These are phyloP conservation scores for Tanytarsus gracilentus DNA, from an alignment of 2,888 invertebrate genomes.

Conservation along the genomic window DNA sequence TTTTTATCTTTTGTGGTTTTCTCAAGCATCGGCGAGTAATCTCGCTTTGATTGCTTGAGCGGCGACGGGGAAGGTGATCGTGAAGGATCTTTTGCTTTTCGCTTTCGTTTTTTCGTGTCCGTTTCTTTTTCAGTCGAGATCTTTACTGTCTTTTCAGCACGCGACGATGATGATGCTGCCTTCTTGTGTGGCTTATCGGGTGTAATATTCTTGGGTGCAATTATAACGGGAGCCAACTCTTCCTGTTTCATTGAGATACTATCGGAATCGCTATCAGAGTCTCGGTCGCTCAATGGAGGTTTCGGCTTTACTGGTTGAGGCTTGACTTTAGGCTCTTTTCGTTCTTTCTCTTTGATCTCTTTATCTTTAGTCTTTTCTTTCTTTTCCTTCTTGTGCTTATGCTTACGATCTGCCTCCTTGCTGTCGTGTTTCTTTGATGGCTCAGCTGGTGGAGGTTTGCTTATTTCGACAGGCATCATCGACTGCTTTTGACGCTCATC, in stretches of 20 bases:
- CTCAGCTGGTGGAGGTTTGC: not conserved
- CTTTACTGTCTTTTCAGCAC: constrained; percentile 48
- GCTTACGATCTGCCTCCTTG: constrained; percentile 49
- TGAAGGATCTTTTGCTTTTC: constrained; percentile 52
- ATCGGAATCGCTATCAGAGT: constrained; percentile 37
- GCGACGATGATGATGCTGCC: constrained; percentile 47
- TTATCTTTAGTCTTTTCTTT: constrained; percentile 53
- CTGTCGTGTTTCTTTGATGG: constrained; percentile 42
- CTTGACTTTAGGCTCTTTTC: constrained; percentile 31
- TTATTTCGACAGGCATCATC: no score
- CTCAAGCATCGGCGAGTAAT: not conserved
- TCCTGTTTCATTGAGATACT: constrained; percentile 33
- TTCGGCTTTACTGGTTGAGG: constrained; percentile 29
- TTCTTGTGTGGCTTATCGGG: constrained; percentile 33
- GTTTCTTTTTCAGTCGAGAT: constrained; percentile 53
- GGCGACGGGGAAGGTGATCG: constrained; percentile 43
- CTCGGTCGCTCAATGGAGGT: constrained; percentile 37
- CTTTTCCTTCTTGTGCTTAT: constrained; percentile 57
- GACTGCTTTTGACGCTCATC: constrained; percentile 10
- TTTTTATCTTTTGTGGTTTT: constrained; percentile 39
- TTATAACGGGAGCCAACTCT: constrained; percentile 36
- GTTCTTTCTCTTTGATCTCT: constrained; percentile 39
- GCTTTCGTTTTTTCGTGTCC: constrained; percentile 48
- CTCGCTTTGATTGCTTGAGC: constrained; percentile 42
- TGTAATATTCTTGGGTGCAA: constrained; percentile 40